Evolutionary conservation across 53 echinoderm and acorn worm genomes (phyloP), one percentile per base, ranked within the genome.

Genomic region (Echinometra lucunter): DNA sequence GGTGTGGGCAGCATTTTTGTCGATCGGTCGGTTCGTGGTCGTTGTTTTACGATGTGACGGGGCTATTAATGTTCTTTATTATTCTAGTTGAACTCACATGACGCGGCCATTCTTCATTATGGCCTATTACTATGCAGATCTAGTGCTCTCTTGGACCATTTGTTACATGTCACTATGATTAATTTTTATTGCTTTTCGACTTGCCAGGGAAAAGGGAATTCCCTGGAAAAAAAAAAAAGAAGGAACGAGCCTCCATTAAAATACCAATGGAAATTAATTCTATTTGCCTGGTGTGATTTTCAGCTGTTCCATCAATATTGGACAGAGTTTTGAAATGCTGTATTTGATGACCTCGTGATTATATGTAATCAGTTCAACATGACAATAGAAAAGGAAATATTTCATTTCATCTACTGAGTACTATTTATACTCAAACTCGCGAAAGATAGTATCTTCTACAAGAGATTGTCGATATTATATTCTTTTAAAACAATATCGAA

Each of bases 131-230:
- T 44, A 81, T 81, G 38, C 81, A 81, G 81, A 81, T 42, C 17
- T 25, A 81, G 81, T 81, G 38, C 19, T 42, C 44, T 1, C 44
- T 21, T 19, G 81, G 44, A 81, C 44, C 81, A 81, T 81, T 81
- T 42, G 40, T 81, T 81, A 42, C 81, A 9, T 81, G 81, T 81
- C 81, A 81, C 44, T 81, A 17, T 81, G 81, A 81, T 81, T 40
- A 81, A 81, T 37, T 44, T 2, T 25, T 23, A 81, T 42, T 81
- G 81, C 44, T 38, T 42, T 81, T 81, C 44, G 18, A 25, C 19
- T 81, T 44, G 44, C 81, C 32, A 2, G 34, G 34, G 34, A 69
- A 69, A 69, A 28, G 21, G 44, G 40, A 80, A 40, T 78, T 40
- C 28, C 17, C 38, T 40, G 37, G 13, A 38, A 38, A 78, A 78